Conservation (phyloP, 2,888 invertebrate species). For the Diadromus collaris region DNA sequence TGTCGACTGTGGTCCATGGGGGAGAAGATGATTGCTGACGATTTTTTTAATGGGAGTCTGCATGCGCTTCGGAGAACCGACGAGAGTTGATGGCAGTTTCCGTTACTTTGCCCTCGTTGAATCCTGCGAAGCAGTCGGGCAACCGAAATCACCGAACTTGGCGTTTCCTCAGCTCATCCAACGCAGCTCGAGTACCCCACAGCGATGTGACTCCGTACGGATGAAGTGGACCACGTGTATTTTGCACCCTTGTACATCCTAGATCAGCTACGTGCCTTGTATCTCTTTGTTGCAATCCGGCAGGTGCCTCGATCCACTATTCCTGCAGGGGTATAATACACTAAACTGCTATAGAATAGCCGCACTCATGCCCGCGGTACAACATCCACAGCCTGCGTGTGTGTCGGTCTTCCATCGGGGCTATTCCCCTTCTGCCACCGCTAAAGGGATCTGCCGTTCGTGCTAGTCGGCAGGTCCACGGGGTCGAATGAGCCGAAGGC, state of each 20-base stretch:
- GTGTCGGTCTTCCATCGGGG: background rate
- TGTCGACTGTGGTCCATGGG: background rate
- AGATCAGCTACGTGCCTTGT: background rate
- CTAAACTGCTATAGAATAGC: slow-evolving; percentile 4
- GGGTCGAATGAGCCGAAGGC: slow-evolving; percentile 65
- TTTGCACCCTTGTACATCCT: background rate
- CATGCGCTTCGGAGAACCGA: background rate
- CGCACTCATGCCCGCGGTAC: slow-evolving; percentile 2
- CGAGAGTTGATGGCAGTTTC: background rate
- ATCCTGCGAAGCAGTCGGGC: background rate
- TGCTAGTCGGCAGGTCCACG: slow-evolving; percentile 38
- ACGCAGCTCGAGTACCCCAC: background rate
- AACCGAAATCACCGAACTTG: background rate
- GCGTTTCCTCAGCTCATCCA: background rate
- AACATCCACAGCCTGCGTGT: background rate
- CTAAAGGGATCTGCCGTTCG: slow-evolving; percentile 7
- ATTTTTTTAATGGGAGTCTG: background rate
- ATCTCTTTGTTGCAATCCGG: slow-evolving; percentile 20
- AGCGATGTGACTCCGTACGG: background rate
- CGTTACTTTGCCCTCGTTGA: background rate
- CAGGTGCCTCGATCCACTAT: slow-evolving; percentile 23
- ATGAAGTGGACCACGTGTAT: background rate
- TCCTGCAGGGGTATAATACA: slow-evolving; percentile 6
- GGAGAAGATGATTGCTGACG: background rate
- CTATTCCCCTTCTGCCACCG: background rate